Conservation (phyloP, 2,113 vertebrate genomes). For the Scopus umbretta region DNA sequence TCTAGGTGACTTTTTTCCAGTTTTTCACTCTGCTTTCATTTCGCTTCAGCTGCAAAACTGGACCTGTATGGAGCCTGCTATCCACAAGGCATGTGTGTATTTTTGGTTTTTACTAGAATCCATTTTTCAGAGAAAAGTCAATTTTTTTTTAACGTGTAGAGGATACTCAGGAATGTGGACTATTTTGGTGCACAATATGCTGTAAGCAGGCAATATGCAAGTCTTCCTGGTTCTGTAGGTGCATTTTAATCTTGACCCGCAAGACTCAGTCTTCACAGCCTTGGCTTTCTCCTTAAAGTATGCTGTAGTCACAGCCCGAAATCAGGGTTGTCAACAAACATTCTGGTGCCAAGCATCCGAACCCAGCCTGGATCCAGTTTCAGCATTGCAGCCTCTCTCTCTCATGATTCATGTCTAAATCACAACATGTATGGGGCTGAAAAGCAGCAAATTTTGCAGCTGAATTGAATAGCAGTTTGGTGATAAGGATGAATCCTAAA, state of each 20-base stretch:
- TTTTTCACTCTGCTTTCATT: neutral
- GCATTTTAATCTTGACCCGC: neutral
- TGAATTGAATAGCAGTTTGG: neutral
- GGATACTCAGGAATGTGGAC: neutral
- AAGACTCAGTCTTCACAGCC: neutral
- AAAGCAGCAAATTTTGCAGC: neutral
- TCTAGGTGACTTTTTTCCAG: neutral
- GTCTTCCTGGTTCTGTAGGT: neutral
- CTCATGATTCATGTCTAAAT: neutral
- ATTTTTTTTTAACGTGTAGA: neutral
- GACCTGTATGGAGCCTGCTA: neutral
- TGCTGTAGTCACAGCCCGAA: neutral
- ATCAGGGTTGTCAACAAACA: neutral
- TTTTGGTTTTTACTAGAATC: neutral
- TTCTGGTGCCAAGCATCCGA: neutral
- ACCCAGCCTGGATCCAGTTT: neutral
- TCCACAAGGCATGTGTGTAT: neutral
- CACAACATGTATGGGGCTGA: neutral
- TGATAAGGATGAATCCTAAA: neutral
- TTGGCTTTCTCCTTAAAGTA: neutral
- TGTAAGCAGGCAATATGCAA: neutral
- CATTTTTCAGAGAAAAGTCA: neutral
- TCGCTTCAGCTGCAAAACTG: neutral
- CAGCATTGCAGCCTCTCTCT: neutral
- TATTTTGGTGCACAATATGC: neutral